These are phyloP conservation scores for Zoanthus sansibaricus DNA, from an alignment of 92 coral and sea anemone species.

Conservation along the genomic window DNA sequence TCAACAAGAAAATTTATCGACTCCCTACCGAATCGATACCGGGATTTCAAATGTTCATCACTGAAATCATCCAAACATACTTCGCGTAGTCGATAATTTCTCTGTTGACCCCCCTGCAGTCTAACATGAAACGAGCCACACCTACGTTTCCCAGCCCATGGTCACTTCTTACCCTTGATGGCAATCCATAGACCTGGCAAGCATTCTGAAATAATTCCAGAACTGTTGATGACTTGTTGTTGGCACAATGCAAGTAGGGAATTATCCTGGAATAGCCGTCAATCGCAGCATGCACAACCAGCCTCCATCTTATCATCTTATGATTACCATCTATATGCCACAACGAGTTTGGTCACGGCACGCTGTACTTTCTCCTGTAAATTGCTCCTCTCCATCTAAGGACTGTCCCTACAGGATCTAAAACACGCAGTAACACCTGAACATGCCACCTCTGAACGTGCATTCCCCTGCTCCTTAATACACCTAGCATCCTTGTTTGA, in stretches of 20 bases:
- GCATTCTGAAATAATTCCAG: too few species aligned
- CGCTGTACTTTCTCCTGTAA: conserved; percentile 47
- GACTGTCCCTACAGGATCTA: conserved; percentile 13
- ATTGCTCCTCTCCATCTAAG: conserved; percentile 56
- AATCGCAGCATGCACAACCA: conserved; percentile 53
- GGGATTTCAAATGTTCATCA: too few species aligned
- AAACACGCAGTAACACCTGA: too few species aligned
- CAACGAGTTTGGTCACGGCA: neutral
- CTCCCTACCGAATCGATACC: too few species aligned
- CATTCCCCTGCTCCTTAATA: conserved; percentile 51
- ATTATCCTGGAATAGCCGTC: conserved; percentile 22
- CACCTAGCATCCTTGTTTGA: conserved; percentile 59
- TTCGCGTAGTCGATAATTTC: too few species aligned
- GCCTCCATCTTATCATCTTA: conserved; percentile 52
- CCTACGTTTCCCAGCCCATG: too few species aligned
- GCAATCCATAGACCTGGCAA: too few species aligned
- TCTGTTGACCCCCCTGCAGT: too few species aligned
- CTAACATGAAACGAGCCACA: too few species aligned
- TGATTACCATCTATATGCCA: neutral
- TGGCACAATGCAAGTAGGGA: conserved; percentile 28
- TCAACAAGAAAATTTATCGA: too few species aligned
- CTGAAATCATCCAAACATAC: too few species aligned
- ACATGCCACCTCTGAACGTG: neutral
- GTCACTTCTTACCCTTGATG: too few species aligned
- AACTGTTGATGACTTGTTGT: conserved; percentile 49